These are phyloP conservation scores for Pterocles gutturalis DNA, from an alignment of 2,113 vertebrate genomes.

Conservation along the genomic window DNA sequence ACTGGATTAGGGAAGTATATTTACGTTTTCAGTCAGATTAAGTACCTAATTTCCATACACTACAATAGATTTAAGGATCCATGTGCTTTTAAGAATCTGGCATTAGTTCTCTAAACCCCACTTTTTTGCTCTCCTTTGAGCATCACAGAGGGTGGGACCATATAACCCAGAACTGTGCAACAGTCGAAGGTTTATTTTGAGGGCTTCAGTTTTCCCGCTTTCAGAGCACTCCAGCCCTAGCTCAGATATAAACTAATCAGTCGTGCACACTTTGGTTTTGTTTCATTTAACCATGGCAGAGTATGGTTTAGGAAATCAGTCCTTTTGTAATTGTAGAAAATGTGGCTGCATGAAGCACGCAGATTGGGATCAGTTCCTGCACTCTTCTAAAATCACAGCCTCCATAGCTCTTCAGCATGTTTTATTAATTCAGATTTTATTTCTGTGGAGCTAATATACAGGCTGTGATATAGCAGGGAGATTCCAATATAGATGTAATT, in stretches of 20 bases:
- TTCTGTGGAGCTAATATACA: not conserved
- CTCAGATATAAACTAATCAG: not conserved
- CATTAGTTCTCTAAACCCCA: not conserved
- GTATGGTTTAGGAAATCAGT: not conserved
- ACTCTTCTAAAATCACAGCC: not conserved
- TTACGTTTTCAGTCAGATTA: not conserved
- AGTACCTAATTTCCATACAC: not conserved
- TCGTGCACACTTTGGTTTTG: not conserved
- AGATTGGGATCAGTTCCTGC: not conserved
- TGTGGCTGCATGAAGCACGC: not conserved
- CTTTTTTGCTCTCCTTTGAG: not conserved
- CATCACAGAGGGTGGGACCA: not conserved
- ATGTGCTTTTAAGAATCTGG: not conserved
- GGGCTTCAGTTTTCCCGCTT: not conserved
- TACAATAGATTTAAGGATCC: not conserved
- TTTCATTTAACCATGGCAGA: not conserved
- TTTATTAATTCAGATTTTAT: not conserved
- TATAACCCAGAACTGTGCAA: not conserved
- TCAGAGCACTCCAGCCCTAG: not conserved
- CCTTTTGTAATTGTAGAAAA: not conserved
- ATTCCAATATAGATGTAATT: not conserved
- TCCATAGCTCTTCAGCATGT: not conserved
- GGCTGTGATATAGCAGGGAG: not conserved
- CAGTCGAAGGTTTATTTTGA: not conserved
- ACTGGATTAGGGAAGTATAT: not conserved